These are phyloP conservation scores for Diorhabda carinulata DNA, from an alignment of 1,140 invertebrate species.

Conservation along the genomic window DNA sequence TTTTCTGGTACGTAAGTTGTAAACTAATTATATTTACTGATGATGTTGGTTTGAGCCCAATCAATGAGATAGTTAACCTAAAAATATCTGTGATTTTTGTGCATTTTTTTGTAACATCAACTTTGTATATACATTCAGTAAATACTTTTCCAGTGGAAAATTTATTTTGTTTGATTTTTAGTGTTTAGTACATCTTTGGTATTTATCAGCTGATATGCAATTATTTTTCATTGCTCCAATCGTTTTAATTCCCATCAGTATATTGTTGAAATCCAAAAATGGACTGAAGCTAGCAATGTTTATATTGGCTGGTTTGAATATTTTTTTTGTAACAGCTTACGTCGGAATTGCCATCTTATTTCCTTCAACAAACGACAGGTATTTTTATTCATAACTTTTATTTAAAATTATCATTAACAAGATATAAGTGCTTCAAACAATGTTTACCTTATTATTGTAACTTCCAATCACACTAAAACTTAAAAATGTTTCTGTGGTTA, in stretches of 20 bases:
- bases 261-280: conserved; percentile 15
- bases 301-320: background rate
- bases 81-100: too few relatives aligned
- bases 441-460: background rate
- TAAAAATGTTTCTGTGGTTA: too few relatives aligned
- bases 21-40: too few relatives aligned
- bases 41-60: too few relatives aligned
- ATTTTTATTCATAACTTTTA: conserved; percentile 1
- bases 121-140: too few relatives aligned
- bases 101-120: too few relatives aligned
- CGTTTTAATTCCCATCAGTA: conserved; percentile 31
- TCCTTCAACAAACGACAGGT: background rate
- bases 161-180: conserved; percentile 34
- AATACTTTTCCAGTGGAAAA: too few relatives aligned
- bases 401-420: background rate
- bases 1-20: too few relatives aligned
- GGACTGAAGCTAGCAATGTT: conserved; percentile 5
- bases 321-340: background rate
- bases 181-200: conserved; percentile 62
- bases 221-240: conserved; percentile 52
- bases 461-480: too few relatives aligned
- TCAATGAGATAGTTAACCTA: too few relatives aligned
- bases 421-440: background rate
- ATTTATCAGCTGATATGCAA: conserved; percentile 63
- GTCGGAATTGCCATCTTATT: background rate